phyloP scores from a whole-genome alignment of 2,888 invertebrate species.

The Polyommatus iphigenia region DNA sequence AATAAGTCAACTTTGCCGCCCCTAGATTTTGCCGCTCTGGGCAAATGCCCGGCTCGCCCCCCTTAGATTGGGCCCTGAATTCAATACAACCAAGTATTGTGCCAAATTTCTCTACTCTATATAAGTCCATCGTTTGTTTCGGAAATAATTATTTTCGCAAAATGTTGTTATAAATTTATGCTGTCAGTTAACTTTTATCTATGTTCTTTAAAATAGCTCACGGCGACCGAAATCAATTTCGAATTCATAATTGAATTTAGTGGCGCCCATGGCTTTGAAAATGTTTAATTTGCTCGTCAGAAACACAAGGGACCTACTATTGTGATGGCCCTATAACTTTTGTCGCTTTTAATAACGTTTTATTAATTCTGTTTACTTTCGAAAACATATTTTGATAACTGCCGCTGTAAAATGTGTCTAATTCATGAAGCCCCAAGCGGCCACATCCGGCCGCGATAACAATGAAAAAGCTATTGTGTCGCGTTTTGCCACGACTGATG shows the following conservation, averaged over 20 bases:
- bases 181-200: slow-evolving; percentile 46
- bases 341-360: slow-evolving; percentile 21
- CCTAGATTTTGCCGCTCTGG: no score
- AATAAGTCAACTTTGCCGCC: no score
- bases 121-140: background rate
- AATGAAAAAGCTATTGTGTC: no score
- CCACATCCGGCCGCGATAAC: no score
- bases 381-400: slow-evolving; percentile 12
- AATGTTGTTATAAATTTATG: slow-evolving; percentile 41
- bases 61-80: no score
- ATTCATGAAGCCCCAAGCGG: no score
- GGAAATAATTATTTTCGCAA: slow-evolving; percentile 8
- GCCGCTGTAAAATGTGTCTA: slow-evolving; percentile 25
- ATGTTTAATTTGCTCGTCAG: slow-evolving; percentile 57
- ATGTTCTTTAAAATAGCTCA: slow-evolving; percentile 54
- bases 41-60: no score
- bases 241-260: slow-evolving; percentile 70
- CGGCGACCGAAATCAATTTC: slow-evolving; percentile 61
- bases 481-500: no score
- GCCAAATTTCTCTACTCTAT: background rate
- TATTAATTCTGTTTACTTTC: slow-evolving; percentile 21
- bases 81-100: background rate
- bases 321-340: slow-evolving; percentile 42
- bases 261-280: slow-evolving; percentile 48
- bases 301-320: slow-evolving; percentile 48